Base-by-base conservation (phyloP, 1,140 invertebrate genomes). In the Trigoniulus corallinus region DNA sequence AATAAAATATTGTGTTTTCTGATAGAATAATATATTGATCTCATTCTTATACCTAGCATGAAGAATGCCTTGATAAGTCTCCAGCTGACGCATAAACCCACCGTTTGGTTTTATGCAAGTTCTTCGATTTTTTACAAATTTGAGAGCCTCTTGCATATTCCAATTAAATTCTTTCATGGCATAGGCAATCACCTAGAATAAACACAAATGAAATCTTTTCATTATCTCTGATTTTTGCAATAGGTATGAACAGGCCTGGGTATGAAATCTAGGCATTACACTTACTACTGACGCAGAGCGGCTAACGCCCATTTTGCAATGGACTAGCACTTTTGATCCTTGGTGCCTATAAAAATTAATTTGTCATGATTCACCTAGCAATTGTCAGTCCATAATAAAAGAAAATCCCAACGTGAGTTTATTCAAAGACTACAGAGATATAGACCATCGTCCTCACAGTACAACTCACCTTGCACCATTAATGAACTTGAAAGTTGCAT, bases 241-340 rank as follows among this genome's bases (percentile, higher is more conserved):
- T 34, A 34, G 29, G 29, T 34, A 34, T 7, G 7, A 34, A 34
- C 7, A n/a, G n/a, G n/a, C n/a, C n/a, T n/a, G n/a, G n/a, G n/a
- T n/a, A n/a, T n/a, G n/a, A n/a, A n/a, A n/a, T n/a, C n/a, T n/a
- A n/a, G n/a, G n/a, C n/a, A n/a, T n/a, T n/a, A 62, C 52, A 47
- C 64, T 62, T 20, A 98, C 94, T 13, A 97, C 94, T 0, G 92
- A 95, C 1, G 94, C 93, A 2, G 93, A 98, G 44, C 91, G 73
- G 64, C 91, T 95, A n/a, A 98, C 85, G 3, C 94, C 94, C 91
- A 97, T 97, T 70, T 97, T 96, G 68, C 94, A 98, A 64, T 98
- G 93, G 25, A 97, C 93, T 47, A 98, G 68, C 22, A 95, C 88
- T 68, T 92, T 91, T 12, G 84, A 89, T 18, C 84, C 82, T 59